These are phyloP conservation scores for Pachliopta kotzebuea DNA, from an alignment of 2,888 invertebrate species.

Conservation along the genomic window DNA sequence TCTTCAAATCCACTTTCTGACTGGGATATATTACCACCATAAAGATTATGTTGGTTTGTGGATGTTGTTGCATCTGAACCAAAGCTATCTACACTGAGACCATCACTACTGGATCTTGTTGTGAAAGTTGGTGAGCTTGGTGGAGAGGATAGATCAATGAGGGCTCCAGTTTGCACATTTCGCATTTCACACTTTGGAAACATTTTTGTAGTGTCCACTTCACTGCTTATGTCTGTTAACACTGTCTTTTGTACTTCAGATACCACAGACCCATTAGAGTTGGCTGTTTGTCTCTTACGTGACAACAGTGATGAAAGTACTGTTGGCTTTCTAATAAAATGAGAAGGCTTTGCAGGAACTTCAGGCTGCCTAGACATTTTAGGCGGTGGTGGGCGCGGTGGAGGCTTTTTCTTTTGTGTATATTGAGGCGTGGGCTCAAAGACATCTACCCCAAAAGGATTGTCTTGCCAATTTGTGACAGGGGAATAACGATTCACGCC, in stretches of 20 bases:
- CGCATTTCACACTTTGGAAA: conserved; percentile 74
- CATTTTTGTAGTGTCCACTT: conserved; percentile 60
- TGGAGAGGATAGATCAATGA: conserved; percentile 86
- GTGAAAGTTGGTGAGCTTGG: conserved; percentile 88
- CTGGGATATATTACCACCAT: conserved; percentile 84
- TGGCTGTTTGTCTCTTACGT: conserved; percentile 59
- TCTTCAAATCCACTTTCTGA: conserved; percentile 92
- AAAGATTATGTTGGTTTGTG: conserved; percentile 76
- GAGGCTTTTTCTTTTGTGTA: conserved; percentile 84
- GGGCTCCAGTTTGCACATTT: conserved; percentile 74
- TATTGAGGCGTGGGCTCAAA: conserved; percentile 69
- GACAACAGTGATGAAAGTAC: conserved; percentile 65
- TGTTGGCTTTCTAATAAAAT: conserved; percentile 74
- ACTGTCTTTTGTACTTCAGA: conserved; percentile 44
- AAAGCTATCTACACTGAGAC: conserved; percentile 87
- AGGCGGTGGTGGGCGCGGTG: conserved; percentile 87
- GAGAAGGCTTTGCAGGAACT: conserved; percentile 73
- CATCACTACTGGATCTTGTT: conserved; percentile 87
- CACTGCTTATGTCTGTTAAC: conserved; percentile 49
- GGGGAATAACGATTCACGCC: conserved; percentile 71
- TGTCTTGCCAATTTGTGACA: conserved; percentile 78
- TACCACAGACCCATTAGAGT: conserved; percentile 36
- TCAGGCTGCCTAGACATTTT: conserved; percentile 62
- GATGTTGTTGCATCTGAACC: conserved; percentile 85
- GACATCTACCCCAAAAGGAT: conserved; percentile 73